phyloP scores from a whole-genome alignment of 1,140 invertebrate genomes.

The Drosophila persimilis region DNA sequence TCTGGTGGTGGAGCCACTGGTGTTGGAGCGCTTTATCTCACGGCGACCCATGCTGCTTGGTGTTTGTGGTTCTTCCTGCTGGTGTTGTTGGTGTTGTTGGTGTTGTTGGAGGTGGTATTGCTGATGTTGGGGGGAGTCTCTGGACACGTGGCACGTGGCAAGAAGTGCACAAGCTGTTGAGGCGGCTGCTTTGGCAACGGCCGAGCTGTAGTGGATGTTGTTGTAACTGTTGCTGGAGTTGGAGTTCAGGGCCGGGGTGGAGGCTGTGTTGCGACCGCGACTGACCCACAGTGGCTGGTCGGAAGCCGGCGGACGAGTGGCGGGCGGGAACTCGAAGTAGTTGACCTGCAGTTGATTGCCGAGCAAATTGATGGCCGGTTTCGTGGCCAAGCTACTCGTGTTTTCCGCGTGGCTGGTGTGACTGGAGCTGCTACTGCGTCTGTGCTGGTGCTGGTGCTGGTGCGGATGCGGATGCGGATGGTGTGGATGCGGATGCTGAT shows the following conservation, averaged over 20 bases:
- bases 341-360: constrained; percentile 74
- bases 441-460: constrained; percentile 42
- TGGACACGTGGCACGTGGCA: constrained; percentile 71
- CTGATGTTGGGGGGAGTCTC: constrained; percentile 43
- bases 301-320: constrained; percentile 17
- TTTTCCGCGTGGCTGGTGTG: constrained; percentile 49
- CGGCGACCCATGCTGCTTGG: constrained; percentile 76
- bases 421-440: constrained; percentile 44
- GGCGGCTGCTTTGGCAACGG: constrained; percentile 65
- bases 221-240: constrained; percentile 9
- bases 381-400: constrained; percentile 57
- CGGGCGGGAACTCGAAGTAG: constrained; percentile 78
- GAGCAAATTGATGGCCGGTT: constrained; percentile 72
- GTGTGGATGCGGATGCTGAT: constrained; percentile 39
- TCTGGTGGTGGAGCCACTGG: constrained; percentile 76
- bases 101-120: constrained; percentile 27
- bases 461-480: constrained; percentile 24
- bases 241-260: constrained; percentile 64
- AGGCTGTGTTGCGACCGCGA: constrained; percentile 51
- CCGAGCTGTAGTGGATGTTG: constrained; percentile 50
- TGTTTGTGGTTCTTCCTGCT: constrained; percentile 40
- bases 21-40: constrained; percentile 82
- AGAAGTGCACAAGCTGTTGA: constrained; percentile 67
- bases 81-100: constrained; percentile 11
- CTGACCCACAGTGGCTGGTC: constrained; percentile 47